Base-by-base conservation (phyloP, 2,797 vertebrate species). In the Lagodon rhomboides region DNA sequence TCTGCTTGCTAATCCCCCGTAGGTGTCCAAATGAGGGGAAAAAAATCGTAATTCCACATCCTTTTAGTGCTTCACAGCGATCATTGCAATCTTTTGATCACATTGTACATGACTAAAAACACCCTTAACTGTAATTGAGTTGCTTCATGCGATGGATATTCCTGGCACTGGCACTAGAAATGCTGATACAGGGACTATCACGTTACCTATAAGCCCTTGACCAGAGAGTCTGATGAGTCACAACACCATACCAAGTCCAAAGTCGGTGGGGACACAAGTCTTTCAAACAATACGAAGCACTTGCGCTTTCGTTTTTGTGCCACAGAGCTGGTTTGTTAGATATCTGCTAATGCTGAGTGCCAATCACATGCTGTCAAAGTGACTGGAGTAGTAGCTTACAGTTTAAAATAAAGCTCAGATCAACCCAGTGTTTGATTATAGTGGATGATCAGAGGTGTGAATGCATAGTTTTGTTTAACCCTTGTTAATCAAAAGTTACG, bases 161-260 rank as follows among this genome's bases (percentile, higher is more conserved):
- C 17, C 34, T 59, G 60, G 18, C 44, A 30, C n/a, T 22, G 49
- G 44, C 38, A 58, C 43, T 22, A 61, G 47, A 70, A 44, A 59
- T 59, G 61, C 49, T 62, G 53, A 55, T 34, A 12, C 23, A 25
- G 51, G 53, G 9, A 16, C 23, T 56, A 56, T 66, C 30, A 34
- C n/a, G 56, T 67, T 58, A 8, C 49, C 61, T 11, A 30, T 71
- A 46, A 77, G 17, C 18, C 46, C 23, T 73, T 58, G 50, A 44
- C 22, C 23, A 44, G 47, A 66, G 49, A 61, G 15, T 1, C 30
- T 12, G 25, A 2, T 51, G 16, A 34, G 44, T 51, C 27, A 44
- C 67, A 56, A 6, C 20, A 25, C 22, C 1, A 46, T 20, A 13
- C 20, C 20, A 12, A 17, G 4, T 49, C 41, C 20, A 12, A 63